These are phyloP conservation scores for Centruroides vittatus DNA, from an alignment of 1,140 invertebrate species.

Conservation along the genomic window DNA sequence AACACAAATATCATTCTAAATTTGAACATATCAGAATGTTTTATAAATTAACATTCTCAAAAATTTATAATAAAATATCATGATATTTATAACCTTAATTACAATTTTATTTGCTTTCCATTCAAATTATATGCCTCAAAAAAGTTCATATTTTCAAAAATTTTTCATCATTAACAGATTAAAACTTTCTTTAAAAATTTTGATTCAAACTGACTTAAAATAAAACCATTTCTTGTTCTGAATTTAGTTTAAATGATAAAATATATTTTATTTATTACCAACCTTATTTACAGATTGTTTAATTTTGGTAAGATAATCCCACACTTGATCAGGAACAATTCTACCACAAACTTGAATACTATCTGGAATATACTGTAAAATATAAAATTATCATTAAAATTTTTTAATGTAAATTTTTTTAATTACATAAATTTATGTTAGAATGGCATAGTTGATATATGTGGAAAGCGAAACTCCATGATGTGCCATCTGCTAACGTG, in stretches of 20 bases:
- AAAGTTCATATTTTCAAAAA: neutral
- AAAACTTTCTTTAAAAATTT: neutral
- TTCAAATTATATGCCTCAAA: neutral
- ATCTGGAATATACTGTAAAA: conserved; percentile 46
- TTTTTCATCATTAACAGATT: neutral
- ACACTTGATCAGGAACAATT: conserved; percentile 77
- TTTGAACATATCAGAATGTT: too few species aligned
- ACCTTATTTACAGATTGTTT: conserved; percentile 64
- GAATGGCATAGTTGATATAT: neutral
- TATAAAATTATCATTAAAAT: neutral
- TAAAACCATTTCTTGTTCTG: neutral
- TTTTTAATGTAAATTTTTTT: neutral
- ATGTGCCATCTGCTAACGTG: too few species aligned
- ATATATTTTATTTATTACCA: conserved; percentile 1
- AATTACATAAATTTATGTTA: neutral
- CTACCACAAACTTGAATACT: conserved; percentile 80
- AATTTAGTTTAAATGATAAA: neutral
- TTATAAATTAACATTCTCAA: too few species aligned
- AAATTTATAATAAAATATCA: too few species aligned
- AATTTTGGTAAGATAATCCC: conserved; percentile 85
- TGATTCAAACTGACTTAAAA: neutral
- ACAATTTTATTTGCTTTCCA: too few species aligned
- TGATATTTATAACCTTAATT: too few species aligned
- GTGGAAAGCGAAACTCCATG: neutral
- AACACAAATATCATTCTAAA: too few species aligned